phyloP scores from a whole-genome alignment of 2,888 invertebrate genomes.

The Incurvaria masculella region DNA sequence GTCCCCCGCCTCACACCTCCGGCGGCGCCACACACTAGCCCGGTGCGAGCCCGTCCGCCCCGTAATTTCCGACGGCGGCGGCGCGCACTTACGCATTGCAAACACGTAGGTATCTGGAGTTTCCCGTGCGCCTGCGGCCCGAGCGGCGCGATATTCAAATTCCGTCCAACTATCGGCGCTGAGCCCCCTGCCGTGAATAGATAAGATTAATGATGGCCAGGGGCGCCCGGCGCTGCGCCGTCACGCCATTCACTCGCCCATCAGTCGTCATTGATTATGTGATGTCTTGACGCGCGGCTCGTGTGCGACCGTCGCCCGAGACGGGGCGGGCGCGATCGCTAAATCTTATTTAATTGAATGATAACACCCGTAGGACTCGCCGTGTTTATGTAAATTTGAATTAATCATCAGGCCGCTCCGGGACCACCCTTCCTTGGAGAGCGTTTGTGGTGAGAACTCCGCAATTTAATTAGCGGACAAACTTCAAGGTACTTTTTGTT shows the following conservation, averaged over 20 bases:
- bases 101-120: slow-evolving; percentile 22
- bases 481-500: neutral
- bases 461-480: neutral
- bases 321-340: slow-evolving; percentile 22
- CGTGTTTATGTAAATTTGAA: slow-evolving; percentile 51
- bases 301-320: neutral
- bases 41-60: slow-evolving; percentile 4
- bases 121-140: slow-evolving; percentile 10
- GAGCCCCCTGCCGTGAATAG: slow-evolving; percentile 34
- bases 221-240: neutral
- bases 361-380: slow-evolving; percentile 49
- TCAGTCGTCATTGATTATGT: neutral
- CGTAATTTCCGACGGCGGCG: slow-evolving; percentile 12
- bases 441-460: neutral
- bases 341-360: slow-evolving; percentile 54
- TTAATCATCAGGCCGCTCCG: slow-evolving; percentile 14
- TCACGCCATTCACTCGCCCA: neutral
- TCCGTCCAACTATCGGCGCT: slow-evolving; percentile 25
- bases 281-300: neutral
- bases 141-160: slow-evolving; percentile 32
- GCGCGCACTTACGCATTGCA: slow-evolving; percentile 23
- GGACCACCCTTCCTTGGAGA: neutral
- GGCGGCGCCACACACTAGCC: slow-evolving; percentile 3
- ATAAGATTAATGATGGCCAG: slow-evolving; percentile 38
- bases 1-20: slow-evolving; percentile 4